These are phyloP conservation scores for Minunthozetes semirufus DNA, from an alignment of 2,888 invertebrate species.

Conservation along the genomic window DNA sequence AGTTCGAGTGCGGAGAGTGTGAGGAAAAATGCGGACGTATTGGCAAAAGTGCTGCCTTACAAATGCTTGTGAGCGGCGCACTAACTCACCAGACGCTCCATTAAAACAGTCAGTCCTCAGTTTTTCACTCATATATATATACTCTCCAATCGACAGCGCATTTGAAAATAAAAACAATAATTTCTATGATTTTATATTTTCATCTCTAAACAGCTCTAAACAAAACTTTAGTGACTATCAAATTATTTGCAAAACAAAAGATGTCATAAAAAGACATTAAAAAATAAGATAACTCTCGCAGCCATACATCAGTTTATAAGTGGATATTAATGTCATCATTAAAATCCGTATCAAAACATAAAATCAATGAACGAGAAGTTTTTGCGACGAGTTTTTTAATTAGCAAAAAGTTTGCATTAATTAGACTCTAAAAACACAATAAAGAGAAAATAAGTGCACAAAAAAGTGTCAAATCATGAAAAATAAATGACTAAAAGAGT, in stretches of 20 bases:
- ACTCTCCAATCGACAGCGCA: slow-evolving; percentile 8
- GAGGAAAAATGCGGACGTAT: slow-evolving; percentile 27
- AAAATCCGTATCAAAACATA: neutral
- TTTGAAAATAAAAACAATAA: neutral
- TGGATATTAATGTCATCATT: slow-evolving; percentile 13
- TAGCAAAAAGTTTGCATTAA: slow-evolving; percentile 19
- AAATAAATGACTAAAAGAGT: neutral
- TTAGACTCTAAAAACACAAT: neutral
- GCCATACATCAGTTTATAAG: neutral
- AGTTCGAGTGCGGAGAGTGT: slow-evolving; percentile 17
- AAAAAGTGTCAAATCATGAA: neutral
- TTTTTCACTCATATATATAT: neutral
- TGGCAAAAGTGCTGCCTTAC: slow-evolving; percentile 25
- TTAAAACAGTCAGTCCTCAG: neutral
- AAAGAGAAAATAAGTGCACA: neutral
- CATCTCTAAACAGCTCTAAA: slow-evolving; percentile 7
- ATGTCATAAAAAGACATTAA: neutral
- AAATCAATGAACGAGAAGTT: neutral
- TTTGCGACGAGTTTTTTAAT: slow-evolving; percentile 2
- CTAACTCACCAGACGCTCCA: slow-evolving; percentile 22
- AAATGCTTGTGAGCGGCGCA: slow-evolving; percentile 23
- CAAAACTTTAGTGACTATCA: neutral
- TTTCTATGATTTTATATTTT: neutral
- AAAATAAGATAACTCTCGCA: neutral
- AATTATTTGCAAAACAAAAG: neutral